Evolutionary conservation across 2,888 invertebrate species (phyloP), one percentile per base, ranked within the genome.

Genomic region (Sthenelais limicola): DNA sequence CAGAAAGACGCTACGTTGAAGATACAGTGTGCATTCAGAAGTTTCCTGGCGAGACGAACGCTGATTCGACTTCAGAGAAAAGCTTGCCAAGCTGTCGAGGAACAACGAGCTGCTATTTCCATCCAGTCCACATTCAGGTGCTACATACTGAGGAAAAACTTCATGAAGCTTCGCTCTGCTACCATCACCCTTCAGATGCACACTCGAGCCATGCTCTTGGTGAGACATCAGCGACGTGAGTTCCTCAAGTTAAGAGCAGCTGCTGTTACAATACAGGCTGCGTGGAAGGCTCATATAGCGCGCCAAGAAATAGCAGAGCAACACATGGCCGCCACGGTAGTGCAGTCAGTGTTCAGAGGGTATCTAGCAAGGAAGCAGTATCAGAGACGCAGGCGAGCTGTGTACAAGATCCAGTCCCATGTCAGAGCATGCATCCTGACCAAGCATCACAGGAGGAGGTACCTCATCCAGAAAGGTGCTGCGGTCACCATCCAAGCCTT

Each of bases 401-500:
- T 72, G 0, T 32, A 72, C 4, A 24, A 28, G 7, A 52, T 74
- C 15, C 74, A 74, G 33, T 21, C 56, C 3, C 32, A 28, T 33
- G 47, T 26, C 38, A n/a, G 74, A 51, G 52, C 30, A 24, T 28
- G 56, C 30, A 2, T 66, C 4, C 71, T 21, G 3, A 38, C 49
- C 1, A 5, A 48, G 48, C 1, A 26, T 18, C 12, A 21, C 2
- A 3, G 1, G 1, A 52, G 3, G 2, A 26, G 9, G 33, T 68
- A 51, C 24, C 4, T n/a, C 1, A 30, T 48, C 4, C 30, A 5
- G 26, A 1, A n/a, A 24, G 3, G 33, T 54, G 71, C 75, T 5
- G 74, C 69, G n/a, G 28, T 76, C 21, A 38, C 68, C 15, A 58
- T 80, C 2, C 78, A 79, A 58, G 74, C 72, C 38, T 51, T 48